phyloP scores from a whole-genome alignment of 2,113 vertebrate species.

The Gnathonemus echidnorhynchus region DNA sequence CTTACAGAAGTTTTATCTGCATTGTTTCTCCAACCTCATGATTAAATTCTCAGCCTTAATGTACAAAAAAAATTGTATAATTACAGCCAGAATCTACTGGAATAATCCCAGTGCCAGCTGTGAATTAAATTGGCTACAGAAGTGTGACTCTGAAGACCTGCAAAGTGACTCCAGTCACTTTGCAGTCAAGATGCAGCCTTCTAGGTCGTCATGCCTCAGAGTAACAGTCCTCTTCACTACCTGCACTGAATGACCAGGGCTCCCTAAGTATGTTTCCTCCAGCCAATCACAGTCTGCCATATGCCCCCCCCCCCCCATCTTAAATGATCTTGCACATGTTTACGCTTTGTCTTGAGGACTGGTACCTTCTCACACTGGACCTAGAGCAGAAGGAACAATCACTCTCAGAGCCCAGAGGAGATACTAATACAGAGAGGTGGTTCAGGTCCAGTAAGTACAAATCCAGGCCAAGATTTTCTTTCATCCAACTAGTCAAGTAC shows the following conservation, averaged over 20 bases:
- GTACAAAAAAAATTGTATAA: background rate
- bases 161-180: background rate
- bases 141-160: background rate
- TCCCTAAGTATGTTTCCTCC: background rate
- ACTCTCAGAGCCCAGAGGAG: background rate
- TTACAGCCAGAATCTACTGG: background rate
- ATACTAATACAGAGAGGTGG: background rate
- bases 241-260: background rate
- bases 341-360: background rate
- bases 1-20: background rate
- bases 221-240: background rate
- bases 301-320: background rate
- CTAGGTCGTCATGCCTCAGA: background rate
- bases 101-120: background rate
- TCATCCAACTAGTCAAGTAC: background rate
- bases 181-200: background rate
- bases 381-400: background rate
- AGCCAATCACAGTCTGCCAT: background rate
- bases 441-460: background rate
- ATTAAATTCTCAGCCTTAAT: background rate
- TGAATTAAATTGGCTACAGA: background rate
- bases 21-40: background rate
- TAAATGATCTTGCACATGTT: background rate
- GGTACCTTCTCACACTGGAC: background rate
- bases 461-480: background rate